Evolutionary conservation across 2,797 vertebrate genomes (phyloP).

Genomic region (Scleropages formosus): DNA sequence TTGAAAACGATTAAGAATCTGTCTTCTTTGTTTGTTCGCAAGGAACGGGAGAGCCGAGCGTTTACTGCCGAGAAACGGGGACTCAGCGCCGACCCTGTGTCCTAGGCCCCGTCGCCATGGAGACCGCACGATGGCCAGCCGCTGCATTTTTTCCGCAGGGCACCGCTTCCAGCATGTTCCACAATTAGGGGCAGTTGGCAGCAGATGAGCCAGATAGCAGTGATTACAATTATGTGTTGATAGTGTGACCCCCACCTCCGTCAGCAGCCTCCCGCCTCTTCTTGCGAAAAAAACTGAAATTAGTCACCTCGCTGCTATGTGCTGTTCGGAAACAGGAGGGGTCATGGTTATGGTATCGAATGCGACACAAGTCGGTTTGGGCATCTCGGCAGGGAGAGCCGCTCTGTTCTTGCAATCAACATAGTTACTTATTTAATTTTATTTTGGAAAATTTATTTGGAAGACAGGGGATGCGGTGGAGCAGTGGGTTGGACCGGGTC

Average conservation of each 20-base stretch:
- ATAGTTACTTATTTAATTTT: not conserved
- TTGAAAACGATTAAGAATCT: not conserved
- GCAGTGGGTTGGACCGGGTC: too few species aligned
- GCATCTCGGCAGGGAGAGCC: not conserved
- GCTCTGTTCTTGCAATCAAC: not conserved
- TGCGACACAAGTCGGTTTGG: not conserved
- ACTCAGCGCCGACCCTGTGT: constrained; percentile 36
- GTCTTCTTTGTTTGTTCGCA: not conserved
- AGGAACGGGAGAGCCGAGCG: too few species aligned
- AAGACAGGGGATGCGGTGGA: too few species aligned
- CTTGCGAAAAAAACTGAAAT: constrained; percentile 26
- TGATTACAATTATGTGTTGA: constrained; percentile 57
- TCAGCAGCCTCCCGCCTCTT: constrained; percentile 34
- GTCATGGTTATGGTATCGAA: not conserved
- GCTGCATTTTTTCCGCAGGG: constrained; percentile 34
- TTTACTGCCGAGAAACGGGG: constrained; percentile 29
- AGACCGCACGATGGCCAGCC: constrained; percentile 31
- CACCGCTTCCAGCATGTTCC: constrained; percentile 47
- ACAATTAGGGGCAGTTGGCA: constrained; percentile 48
- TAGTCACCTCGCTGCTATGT: constrained; percentile 40
- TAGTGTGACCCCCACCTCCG: constrained; percentile 45
- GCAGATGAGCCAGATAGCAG: constrained; percentile 46
- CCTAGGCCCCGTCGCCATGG: constrained; percentile 31
- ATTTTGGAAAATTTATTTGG: too few species aligned
- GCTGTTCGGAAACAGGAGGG: constrained; percentile 28